A percentile compares a stretch with the other conserved stretches of the same genome.
These are phyloP conservation scores for Tortricodes alternella DNA, from an alignment of 2,888 invertebrate genomes.

Conservation along the genomic window DNA sequence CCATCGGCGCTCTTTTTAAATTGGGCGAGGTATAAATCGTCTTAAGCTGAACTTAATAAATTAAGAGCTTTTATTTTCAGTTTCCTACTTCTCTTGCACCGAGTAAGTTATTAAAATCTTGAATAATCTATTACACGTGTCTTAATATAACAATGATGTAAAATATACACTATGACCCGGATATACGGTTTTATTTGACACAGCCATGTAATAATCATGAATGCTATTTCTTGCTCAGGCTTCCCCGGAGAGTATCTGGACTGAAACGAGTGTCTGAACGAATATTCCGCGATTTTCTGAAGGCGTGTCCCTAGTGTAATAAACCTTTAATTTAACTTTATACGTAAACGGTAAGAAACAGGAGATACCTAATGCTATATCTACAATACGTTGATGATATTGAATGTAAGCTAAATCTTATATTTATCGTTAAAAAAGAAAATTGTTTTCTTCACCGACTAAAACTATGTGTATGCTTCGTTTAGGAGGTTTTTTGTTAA, in stretches of 20 bases:
- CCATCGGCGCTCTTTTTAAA: too few species aligned
- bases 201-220: constrained; percentile 34
- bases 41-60: too few species aligned
- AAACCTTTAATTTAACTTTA: constrained; percentile 21
- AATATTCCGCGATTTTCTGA: constrained; percentile 43
- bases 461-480: too few species aligned
- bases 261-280: constrained; percentile 36
- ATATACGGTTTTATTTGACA: constrained; percentile 32
- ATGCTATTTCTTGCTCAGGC: constrained; percentile 38
- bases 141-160: background rate
- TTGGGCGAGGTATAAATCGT: too few species aligned
- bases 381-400: too few species aligned
- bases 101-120: too few species aligned
- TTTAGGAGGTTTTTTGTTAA: too few species aligned
- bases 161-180: constrained; percentile 19
- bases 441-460: too few species aligned
- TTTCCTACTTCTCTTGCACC: too few species aligned
- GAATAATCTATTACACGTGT: background rate
- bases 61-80: too few species aligned
- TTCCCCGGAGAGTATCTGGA: constrained; percentile 39
- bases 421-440: too few species aligned
- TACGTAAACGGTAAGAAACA: background rate
- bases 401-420: too few species aligned
- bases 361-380: background rate
- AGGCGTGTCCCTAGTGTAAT: constrained; percentile 33